phyloP scores from a whole-genome alignment of 2,888 invertebrate genomes.

The Tetragonula carbonaria region DNA sequence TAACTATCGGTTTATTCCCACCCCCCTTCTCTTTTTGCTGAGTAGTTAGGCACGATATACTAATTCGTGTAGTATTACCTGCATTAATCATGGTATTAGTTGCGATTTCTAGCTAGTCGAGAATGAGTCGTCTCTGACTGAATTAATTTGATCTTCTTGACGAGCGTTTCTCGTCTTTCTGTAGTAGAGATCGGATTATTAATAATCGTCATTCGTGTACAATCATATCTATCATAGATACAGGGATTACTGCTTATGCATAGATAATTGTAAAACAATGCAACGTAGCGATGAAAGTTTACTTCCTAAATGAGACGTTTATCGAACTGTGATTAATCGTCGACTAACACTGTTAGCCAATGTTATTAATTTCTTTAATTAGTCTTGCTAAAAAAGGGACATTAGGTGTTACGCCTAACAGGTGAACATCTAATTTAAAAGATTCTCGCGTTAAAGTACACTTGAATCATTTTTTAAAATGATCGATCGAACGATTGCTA shows the following conservation, averaged over 20 bases:
- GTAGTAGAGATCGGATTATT: conserved; percentile 32
- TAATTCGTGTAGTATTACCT: background rate
- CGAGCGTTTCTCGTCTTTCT: conserved; percentile 35
- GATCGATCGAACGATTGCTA: too few relatives aligned
- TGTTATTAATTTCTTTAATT: conserved; percentile 34
- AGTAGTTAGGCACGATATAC: background rate
- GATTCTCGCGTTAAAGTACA: too few relatives aligned
- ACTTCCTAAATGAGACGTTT: background rate
- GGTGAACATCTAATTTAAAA: background rate
- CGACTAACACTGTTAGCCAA: conserved; percentile 16
- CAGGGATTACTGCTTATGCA: background rate
- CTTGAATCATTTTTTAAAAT: too few relatives aligned
- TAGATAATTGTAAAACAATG: background rate
- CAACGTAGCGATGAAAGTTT: background rate
- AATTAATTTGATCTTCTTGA: conserved; percentile 43
- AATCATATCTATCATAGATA: background rate
- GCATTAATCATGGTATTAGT: conserved; percentile 12
- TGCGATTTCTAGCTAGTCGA: conserved; percentile 21
- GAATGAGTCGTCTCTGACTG: conserved; percentile 27
- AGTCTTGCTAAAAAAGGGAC: conserved; percentile 21
- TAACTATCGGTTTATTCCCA: background rate
- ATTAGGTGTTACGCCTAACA: conserved; percentile 5
- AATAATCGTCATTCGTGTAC: conserved; percentile 4
- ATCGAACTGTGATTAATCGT: background rate
- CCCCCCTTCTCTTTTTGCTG: too few relatives aligned